A percentile compares a stretch with the other conserved stretches of the same genome.
Evolutionary conservation across 2,797 vertebrate genomes (phyloP).

Genomic region (Rhinatrema bivittatum): DNA sequence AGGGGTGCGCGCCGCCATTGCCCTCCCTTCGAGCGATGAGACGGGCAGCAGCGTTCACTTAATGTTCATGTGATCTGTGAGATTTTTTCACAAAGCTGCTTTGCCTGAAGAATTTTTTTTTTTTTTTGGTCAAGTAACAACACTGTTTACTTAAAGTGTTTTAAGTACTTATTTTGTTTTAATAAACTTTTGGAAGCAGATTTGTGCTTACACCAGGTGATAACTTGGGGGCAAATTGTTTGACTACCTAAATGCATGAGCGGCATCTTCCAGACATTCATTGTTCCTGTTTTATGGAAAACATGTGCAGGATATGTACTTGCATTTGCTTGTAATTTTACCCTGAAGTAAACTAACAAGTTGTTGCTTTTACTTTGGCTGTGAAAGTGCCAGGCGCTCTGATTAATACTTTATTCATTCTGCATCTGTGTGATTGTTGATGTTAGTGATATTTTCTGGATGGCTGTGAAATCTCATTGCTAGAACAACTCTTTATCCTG

Average conservation of each 20-base stretch:
- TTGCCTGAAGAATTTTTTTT: slow-evolving; percentile 3
- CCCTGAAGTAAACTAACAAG: not conserved
- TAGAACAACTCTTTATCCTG: no score
- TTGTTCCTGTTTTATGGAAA: not conserved
- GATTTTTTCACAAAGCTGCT: not conserved
- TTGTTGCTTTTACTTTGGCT: slow-evolving; percentile 1
- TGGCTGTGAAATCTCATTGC: no score
- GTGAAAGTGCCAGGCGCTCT: not conserved
- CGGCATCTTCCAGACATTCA: not conserved
- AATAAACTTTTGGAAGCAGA: not conserved
- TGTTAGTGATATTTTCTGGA: no score
- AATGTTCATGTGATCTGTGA: not conserved
- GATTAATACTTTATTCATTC: not conserved
- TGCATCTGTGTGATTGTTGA: no score
- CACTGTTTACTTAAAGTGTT: not conserved
- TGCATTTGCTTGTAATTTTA: slow-evolving; percentile 2
- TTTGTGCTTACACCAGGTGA: not conserved
- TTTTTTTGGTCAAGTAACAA: not conserved
- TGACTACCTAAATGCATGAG: not conserved
- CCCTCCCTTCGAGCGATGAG: no score
- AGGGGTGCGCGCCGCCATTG: no score
- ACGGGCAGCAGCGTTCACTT: not conserved
- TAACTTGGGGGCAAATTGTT: not conserved
- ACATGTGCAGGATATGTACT: not conserved
- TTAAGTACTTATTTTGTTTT: no score